phyloP scores from a whole-genome alignment of 2,888 invertebrate genomes.

The Cremastobaeus sp. region DNA sequence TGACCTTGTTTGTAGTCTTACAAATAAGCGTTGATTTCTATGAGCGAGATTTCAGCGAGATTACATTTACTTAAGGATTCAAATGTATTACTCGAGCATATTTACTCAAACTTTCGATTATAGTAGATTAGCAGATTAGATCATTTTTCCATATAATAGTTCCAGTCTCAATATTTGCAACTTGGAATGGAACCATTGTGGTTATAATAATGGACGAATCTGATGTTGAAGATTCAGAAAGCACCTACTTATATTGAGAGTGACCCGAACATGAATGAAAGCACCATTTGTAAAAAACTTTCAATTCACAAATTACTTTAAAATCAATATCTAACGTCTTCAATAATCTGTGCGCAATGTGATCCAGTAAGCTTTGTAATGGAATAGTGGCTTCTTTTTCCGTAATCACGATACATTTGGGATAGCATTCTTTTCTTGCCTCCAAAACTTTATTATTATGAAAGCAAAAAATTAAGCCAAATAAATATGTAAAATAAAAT shows the following conservation, averaged over 20 bases:
- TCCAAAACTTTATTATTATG: background rate
- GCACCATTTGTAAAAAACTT: slow-evolving; percentile 11
- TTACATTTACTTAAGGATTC: too few species aligned
- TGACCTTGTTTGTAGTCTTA: too few species aligned
- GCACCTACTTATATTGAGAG: slow-evolving; percentile 3
- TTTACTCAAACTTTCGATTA: too few species aligned
- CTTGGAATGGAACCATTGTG: slow-evolving; percentile 2
- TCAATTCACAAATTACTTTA: background rate
- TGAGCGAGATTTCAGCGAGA: too few species aligned
- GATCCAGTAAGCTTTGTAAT: slow-evolving; percentile 12
- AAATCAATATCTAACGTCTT: background rate
- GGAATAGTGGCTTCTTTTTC: slow-evolving; percentile 1
- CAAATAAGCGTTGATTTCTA: too few species aligned
- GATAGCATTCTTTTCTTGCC: slow-evolving; percentile 8
- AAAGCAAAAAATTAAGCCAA: too few species aligned
- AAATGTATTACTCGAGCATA: too few species aligned
- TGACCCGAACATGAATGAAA: slow-evolving; percentile 18
- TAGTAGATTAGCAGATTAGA: too few species aligned
- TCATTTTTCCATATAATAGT: background rate
- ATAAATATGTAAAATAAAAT: too few species aligned
- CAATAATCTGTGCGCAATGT: slow-evolving; percentile 1
- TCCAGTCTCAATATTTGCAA: background rate
- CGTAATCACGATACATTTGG: background rate
- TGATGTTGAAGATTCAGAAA: background rate
- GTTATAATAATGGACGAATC: slow-evolving; percentile 6